A percentile compares a stretch with the other conserved stretches of the same genome.
Evolutionary conservation across 2,888 invertebrate species (phyloP).

Genomic region (Limnephilus lunatus): DNA sequence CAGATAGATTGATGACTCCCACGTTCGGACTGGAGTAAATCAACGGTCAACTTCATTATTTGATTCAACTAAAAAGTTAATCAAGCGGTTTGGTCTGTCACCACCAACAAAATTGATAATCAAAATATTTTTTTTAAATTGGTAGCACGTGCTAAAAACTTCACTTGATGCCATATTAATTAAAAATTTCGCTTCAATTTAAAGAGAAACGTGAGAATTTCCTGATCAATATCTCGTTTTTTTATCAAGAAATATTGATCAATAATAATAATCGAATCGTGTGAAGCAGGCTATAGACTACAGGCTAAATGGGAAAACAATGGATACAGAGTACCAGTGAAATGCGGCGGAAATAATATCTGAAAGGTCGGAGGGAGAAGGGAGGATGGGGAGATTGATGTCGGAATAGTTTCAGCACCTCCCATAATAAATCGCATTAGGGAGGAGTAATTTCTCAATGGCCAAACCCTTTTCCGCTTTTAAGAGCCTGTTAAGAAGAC

Average conservation of each 20-base stretch:
- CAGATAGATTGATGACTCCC: no score
- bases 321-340: neutral
- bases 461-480: conserved; percentile 16
- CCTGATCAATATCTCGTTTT: neutral
- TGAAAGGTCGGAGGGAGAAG: neutral
- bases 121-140: neutral
- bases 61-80: no score
- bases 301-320: neutral
- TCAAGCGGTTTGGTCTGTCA: no score
- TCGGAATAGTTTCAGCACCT: neutral
- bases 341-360: neutral
- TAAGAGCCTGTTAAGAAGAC: conserved; percentile 8
- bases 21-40: no score
- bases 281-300: neutral
- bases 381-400: neutral
- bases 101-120: no score
- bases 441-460: neutral
- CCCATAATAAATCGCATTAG: conserved; percentile 18
- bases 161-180: neutral
- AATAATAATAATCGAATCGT: conserved; percentile 2
- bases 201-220: neutral
- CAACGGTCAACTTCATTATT: no score
- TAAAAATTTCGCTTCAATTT: neutral
- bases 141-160: no score
- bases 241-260: neutral